Conservation (phyloP, 2,888 invertebrate species). For the Mythimna vitellina region DNA sequence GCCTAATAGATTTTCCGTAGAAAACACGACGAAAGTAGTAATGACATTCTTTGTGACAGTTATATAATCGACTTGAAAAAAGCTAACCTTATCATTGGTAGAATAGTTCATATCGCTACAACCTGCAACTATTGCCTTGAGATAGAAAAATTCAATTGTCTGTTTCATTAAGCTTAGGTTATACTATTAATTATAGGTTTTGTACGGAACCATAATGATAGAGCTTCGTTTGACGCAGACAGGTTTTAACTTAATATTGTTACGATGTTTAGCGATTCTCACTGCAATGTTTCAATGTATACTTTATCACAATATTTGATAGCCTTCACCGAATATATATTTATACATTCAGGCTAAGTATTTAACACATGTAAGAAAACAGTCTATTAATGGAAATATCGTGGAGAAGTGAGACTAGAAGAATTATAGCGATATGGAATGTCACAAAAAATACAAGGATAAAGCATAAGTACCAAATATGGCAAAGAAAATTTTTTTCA, state of each 20-base stretch:
- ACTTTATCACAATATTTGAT: not conserved
- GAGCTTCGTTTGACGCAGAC: constrained; percentile 49
- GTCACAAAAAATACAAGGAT: not conserved
- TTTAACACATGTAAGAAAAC: not conserved
- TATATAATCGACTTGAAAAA: not conserved
- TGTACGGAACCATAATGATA: constrained; percentile 54
- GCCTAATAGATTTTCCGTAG: not conserved
- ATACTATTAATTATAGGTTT: constrained; percentile 43
- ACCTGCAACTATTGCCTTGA: constrained; percentile 1
- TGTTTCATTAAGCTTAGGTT: constrained; percentile 44
- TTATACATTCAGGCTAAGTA: not conserved
- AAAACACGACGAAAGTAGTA: not conserved
- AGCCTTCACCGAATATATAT: not conserved
- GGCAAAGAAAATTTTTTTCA: not conserved
- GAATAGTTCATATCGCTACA: not conserved
- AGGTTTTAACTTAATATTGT: constrained; percentile 69
- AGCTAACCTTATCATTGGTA: not conserved
- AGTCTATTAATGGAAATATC: not conserved
- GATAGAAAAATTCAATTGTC: constrained; percentile 51
- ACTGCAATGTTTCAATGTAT: constrained; percentile 14
- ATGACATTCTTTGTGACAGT: not conserved
- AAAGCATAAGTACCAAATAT: no score
- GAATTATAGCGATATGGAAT: no score
- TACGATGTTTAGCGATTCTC: constrained; percentile 55
- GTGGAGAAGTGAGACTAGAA: not conserved